These are phyloP conservation scores for Petrolisthes manimaculis DNA, from an alignment of 2,888 invertebrate genomes.

Conservation along the genomic window DNA sequence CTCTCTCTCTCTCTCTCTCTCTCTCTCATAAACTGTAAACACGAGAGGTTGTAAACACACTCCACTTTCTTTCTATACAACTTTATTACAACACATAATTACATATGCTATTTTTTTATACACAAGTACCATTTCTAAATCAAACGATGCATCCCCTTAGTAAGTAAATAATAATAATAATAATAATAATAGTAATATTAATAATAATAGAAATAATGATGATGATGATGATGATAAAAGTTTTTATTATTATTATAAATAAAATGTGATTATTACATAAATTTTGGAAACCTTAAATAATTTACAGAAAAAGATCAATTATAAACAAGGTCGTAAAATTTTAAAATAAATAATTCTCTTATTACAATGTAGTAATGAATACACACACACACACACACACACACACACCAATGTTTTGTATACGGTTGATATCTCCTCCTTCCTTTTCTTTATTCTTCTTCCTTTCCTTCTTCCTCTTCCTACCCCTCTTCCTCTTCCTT, in stretches of 20 bases:
- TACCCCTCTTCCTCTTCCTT: neutral
- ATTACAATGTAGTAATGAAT: neutral
- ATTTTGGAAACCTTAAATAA: too few relatives aligned
- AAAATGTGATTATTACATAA: neutral
- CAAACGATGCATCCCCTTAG: neutral
- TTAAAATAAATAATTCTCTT: too few relatives aligned
- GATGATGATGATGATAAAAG: neutral
- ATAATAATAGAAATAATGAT: constrained; percentile 24
- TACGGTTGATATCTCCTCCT: neutral
- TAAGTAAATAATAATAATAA: constrained; percentile 14
- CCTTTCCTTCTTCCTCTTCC: neutral
- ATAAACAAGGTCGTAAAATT: too few relatives aligned
- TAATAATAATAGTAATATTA: neutral
- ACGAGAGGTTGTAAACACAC: neutral
- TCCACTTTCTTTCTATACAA: neutral
- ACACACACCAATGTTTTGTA: neutral
- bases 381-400: neutral
- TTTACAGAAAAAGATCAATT: too few relatives aligned
- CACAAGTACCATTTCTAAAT: too few relatives aligned
- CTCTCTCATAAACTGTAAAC: too few relatives aligned
- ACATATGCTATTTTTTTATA: too few relatives aligned
- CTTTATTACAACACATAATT: too few relatives aligned
- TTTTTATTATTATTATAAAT: neutral
- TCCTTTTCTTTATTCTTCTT: neutral
- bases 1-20: neutral